phyloP scores from a whole-genome alignment of 2,888 invertebrate genomes.

The Biston betularia region DNA sequence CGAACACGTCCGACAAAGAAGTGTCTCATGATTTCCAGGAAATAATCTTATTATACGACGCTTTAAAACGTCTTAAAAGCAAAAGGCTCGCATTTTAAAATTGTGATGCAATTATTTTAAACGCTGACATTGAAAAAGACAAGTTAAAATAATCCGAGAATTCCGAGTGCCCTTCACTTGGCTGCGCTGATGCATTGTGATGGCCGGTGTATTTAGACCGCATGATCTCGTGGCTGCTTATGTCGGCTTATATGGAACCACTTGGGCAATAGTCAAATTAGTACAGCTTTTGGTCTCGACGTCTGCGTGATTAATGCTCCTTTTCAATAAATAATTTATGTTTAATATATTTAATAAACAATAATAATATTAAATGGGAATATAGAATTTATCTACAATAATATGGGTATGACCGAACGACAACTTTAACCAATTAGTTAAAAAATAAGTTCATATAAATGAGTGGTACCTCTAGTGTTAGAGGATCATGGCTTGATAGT shows the following conservation, averaged over 20 bases:
- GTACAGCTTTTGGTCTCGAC: slow-evolving; percentile 40
- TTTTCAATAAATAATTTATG: slow-evolving; percentile 22
- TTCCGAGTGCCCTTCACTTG: slow-evolving; percentile 83
- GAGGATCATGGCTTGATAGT: too few relatives aligned
- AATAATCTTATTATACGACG: slow-evolving; percentile 78
- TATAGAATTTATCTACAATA: background rate
- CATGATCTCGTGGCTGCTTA: slow-evolving; percentile 68
- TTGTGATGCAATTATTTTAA: slow-evolving; percentile 87
- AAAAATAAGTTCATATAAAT: too few relatives aligned
- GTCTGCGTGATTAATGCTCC: slow-evolving; percentile 30
- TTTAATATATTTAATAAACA: slow-evolving; percentile 3
- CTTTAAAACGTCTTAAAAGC: slow-evolving; percentile 81
- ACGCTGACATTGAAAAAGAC: slow-evolving; percentile 86
- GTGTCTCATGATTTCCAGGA: slow-evolving; percentile 79
- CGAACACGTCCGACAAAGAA: slow-evolving; percentile 52
- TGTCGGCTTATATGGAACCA: slow-evolving; percentile 62
- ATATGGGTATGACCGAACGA: background rate
- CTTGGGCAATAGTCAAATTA: slow-evolving; percentile 50
- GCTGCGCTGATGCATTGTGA: slow-evolving; percentile 82
- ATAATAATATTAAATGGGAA: background rate
- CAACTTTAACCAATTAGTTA: background rate
- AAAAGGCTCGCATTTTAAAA: slow-evolving; percentile 83
- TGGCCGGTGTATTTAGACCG: slow-evolving; percentile 81
- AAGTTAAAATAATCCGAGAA: slow-evolving; percentile 85
- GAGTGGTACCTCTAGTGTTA: too few relatives aligned